These are phyloP conservation scores for Seriola aureovittata DNA, from an alignment of 2,113 vertebrate species.

Conservation along the genomic window DNA sequence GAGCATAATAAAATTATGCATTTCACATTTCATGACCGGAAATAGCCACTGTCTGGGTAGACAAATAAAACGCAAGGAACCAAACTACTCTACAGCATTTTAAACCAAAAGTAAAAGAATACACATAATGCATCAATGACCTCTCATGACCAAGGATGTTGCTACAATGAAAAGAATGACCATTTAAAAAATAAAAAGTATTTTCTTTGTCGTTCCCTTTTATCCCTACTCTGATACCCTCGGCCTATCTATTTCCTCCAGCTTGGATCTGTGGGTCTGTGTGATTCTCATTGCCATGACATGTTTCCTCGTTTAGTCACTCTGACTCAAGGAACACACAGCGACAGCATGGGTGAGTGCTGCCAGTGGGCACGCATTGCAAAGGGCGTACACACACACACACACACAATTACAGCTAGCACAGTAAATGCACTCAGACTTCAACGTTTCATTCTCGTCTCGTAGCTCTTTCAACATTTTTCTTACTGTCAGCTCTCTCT, in stretches of 20 bases:
- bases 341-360: constrained; percentile 45
- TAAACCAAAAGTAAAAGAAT: not conserved
- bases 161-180: not conserved
- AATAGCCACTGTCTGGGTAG: not conserved
- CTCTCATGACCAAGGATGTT: not conserved
- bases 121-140: not conserved
- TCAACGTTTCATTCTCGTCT: constrained; percentile 21
- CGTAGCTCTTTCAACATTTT: constrained; percentile 19
- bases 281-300: constrained; percentile 25
- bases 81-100: not conserved
- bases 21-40: not conserved
- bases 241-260: not conserved
- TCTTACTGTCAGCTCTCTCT: constrained; percentile 33
- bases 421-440: constrained; percentile 36
- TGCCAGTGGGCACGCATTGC: constrained; percentile 60
- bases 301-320: constrained; percentile 58
- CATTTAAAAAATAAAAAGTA: too few relatives aligned
- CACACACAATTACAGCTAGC: constrained; percentile 2
- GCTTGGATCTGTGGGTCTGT: constrained; percentile 14
- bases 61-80: not conserved
- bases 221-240: not conserved
- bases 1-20: not conserved
- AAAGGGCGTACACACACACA: constrained; percentile 35
- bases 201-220: constrained; percentile 10
- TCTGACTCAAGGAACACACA: constrained; percentile 44